phyloP scores from a whole-genome alignment of 2,797 vertebrate genomes.

The Jordanella pulchra region DNA sequence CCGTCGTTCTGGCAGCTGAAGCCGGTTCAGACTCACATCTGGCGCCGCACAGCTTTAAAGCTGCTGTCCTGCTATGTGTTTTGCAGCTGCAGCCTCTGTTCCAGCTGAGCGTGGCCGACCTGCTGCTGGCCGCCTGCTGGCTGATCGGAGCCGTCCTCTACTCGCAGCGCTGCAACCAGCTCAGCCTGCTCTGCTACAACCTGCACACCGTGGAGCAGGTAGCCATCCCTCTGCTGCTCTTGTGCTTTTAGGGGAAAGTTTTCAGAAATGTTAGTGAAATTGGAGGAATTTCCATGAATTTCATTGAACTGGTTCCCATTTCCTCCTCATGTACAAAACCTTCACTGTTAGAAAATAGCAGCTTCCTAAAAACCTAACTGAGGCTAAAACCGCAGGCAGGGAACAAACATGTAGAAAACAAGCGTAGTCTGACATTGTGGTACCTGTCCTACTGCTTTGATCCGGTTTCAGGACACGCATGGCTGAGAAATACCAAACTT shows the following conservation, averaged over 20 bases:
- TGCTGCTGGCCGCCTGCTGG: conserved; percentile 87
- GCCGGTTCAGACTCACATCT: too few species aligned
- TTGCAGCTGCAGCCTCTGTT: conserved; percentile 85
- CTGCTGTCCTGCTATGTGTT: neutral
- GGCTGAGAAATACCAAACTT: neutral
- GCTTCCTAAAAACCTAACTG: conserved; percentile 19
- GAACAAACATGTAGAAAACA: neutral
- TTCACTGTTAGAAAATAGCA: conserved; percentile 11
- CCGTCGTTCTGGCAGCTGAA: neutral
- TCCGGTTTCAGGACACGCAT: too few species aligned
- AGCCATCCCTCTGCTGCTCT: neutral
- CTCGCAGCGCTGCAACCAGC: conserved; percentile 55
- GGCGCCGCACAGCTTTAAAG: neutral
- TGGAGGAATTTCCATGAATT: conserved; percentile 1
- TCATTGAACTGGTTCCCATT: neutral
- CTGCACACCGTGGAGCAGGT: conserved; percentile 87
- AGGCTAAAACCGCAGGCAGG: neutral
- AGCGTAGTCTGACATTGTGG: too few species aligned
- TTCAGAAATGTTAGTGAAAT: neutral
- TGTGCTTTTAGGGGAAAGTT: neutral
- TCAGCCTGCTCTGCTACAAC: conserved; percentile 82
- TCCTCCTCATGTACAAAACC: neutral
- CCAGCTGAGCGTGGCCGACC: conserved; percentile 86
- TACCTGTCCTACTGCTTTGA: too few species aligned
- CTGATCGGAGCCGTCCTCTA: conserved; percentile 80